Percentiles rank a stretch among this genome's conserved stretches.
These are phyloP conservation scores for Drosophila tanythrix DNA, from an alignment of 2,888 invertebrate genomes.

Conservation along the genomic window DNA sequence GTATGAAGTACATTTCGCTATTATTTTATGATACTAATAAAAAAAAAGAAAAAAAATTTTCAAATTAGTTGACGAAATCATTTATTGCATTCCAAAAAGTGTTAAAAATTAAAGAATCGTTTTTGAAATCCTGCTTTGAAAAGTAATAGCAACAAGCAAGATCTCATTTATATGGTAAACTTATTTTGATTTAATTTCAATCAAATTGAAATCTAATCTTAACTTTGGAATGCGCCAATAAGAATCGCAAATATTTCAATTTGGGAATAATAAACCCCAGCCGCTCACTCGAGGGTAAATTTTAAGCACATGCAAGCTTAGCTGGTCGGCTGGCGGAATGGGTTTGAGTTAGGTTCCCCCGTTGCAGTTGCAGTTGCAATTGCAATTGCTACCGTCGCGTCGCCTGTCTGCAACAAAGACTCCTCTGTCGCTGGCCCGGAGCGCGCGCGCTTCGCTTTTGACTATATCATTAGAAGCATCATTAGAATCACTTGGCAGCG, in stretches of 20 bases:
- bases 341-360: constrained; percentile 1
- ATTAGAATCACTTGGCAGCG: constrained; percentile 81
- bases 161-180: not conserved
- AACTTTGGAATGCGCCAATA: not conserved
- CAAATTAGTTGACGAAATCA: not conserved
- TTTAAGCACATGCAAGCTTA: constrained; percentile 45
- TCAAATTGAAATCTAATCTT: not conserved
- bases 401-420: constrained; percentile 43
- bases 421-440: constrained; percentile 32
- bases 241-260: not conserved
- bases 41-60: not conserved
- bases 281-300: constrained; percentile 19
- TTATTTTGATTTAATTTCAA: not conserved
- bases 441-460: constrained; percentile 67
- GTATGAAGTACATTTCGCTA: too few relatives aligned
- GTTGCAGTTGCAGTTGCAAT: constrained; percentile 48
- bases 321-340: constrained; percentile 18
- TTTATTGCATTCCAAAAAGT: not conserved
- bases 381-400: constrained; percentile 61
- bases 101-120: not conserved
- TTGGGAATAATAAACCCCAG: not conserved
- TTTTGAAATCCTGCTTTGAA: not conserved
- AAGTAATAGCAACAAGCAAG: not conserved
- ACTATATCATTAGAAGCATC: constrained; percentile 81
- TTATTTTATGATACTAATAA: not conserved